Evolutionary conservation across 2,888 invertebrate genomes (phyloP), one percentile per base, ranked within the genome.

Genomic region (Cylindroiulus punctatus): DNA sequence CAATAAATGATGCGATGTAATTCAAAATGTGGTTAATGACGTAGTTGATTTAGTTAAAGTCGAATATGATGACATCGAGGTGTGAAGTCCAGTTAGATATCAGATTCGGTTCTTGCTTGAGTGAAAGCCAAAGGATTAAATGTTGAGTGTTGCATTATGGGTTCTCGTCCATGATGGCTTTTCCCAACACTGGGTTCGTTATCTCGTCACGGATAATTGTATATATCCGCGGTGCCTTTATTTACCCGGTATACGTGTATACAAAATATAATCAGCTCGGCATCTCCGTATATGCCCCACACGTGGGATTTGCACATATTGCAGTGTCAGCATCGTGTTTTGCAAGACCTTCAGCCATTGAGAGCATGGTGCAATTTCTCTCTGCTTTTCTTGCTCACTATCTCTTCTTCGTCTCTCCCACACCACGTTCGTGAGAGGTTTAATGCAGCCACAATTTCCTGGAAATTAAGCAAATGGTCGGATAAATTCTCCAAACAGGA

Each of bases 391-490:
- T 12, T 12, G 4, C 76, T 76, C 30, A 10, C n/a, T 76, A 1
- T 30, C 36, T 19, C 36, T 30, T 76, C 30, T 4, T 30, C 76
- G 4, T 36, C 81, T 81, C 36, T 22, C n/a, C 36, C 42, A 82
- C 36, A 82, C 36, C 19, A 12, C 10, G 22, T 82, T 22, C 82
- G 26, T 14, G 36, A 40, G 82, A 40, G 36, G 82, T 42, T 42
- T 40, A 82, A 82, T 82, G 82, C 42, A 36, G 82, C 82, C 82
- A 82, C 82, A 40, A 82, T 82, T 82, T 82, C 82, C 82, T 82
- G 82, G 82, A 82, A 82, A 82, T 82, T 82, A 82, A 82, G 82
- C 82, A 82, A 82, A 82, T 82, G 82, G 82, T 42, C 4, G 82
- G 36, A 36, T 36, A 82, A 42, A 82, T 82, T 82, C 42, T 82